Evolutionary conservation across 2,797 vertebrate species (phyloP), one percentile per base, ranked within the genome.

Genomic region (Balearica regulorum): DNA sequence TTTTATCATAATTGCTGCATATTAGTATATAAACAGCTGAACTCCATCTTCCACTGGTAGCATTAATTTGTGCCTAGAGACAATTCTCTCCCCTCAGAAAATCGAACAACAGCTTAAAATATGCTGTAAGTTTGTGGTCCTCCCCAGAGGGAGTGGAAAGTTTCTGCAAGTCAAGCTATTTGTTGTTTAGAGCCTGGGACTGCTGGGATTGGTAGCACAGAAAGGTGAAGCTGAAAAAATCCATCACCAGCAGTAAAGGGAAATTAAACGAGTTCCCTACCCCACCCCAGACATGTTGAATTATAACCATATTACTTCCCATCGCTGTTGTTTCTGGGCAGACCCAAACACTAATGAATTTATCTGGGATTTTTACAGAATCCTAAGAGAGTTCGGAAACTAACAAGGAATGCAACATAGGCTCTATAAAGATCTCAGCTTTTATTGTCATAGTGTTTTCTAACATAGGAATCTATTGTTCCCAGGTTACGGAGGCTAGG

Each of bases 1-100:
- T 98, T 98, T 98, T 97, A 97, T 97, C 96, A 97, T 98, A 98
- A 98, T 98, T 98, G 98, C 95, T 94, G 46, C 82, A 96, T 96
- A 97, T 98, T 98, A 98, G 94, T 97, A 95, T 94, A 97, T 97
- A 97, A 98, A 97, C 97, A 97, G 94, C 94, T 96, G 97, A 98
- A 97, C 95, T 97, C 79, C 80, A 83, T 96, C 96, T 98, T 97
- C 96, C 90, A 96, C 88, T 79, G 83, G 89, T 94, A 97, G 57
- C 58, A 94, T 84, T 98, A 97, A 98, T 97, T 98, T 98, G 94
- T 96, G 94, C 97, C 97, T 94, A 91, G 97, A 98, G 97, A 97
- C 93, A 93, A 94, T 91, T 79, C 61, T 91, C 77, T 97, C 94
- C 96, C 97, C 83, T 93, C 90, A 97, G 96, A 96, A 97, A 97